Evolutionary conservation across 2,113 vertebrate species (phyloP).

Genomic region (Ceratotherium simum): DNA sequence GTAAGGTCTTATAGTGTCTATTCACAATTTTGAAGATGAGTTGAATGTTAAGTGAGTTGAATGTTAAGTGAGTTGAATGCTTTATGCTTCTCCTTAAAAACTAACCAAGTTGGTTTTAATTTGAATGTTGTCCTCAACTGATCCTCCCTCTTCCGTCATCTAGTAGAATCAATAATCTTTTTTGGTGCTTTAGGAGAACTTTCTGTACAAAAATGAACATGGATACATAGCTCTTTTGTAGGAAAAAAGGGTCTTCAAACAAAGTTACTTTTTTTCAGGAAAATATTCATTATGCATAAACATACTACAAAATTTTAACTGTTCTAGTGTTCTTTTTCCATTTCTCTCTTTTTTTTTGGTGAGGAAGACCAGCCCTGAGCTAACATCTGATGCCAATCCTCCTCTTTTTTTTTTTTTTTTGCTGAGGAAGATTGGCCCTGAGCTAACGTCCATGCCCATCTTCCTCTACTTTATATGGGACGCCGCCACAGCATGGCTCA

Average conservation of each 20-base stretch:
- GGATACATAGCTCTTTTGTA: not conserved
- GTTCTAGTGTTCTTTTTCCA: not conserved
- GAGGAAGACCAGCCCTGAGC: too few relatives aligned
- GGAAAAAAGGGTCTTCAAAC: not conserved
- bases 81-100: not conserved
- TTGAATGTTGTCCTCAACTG: not conserved
- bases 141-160: not conserved
- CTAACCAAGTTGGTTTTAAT: not conserved
- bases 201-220: not conserved
- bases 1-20: not conserved
- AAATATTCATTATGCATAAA: not conserved
- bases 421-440: too few relatives aligned
- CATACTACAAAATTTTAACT: not conserved
- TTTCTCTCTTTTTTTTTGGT: too few relatives aligned
- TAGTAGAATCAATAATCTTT: not conserved
- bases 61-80: not conserved
- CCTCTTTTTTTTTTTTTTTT: too few relatives aligned
- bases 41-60: not conserved
- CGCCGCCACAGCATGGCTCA: too few relatives aligned
- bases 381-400: too few relatives aligned
- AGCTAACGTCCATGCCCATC: too few relatives aligned
- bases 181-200: not conserved
- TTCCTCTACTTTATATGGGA: too few relatives aligned
- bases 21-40: not conserved
- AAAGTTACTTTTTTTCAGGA: not conserved